phyloP scores from a whole-genome alignment of 1,140 invertebrate species.

The Meloidogyne chitwoodi region DNA sequence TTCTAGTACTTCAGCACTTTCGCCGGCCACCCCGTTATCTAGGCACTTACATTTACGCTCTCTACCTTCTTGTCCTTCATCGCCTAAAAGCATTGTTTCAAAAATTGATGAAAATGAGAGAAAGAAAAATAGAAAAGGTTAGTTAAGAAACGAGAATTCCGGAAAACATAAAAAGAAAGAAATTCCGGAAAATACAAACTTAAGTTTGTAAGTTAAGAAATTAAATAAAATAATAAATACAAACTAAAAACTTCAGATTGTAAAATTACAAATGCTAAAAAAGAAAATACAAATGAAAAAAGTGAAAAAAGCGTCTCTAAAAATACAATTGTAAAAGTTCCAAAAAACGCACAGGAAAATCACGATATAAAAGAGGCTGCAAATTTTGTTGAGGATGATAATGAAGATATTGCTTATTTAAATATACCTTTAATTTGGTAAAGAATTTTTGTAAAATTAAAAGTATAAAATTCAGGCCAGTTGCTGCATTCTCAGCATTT shows the following conservation, averaged over 20 bases:
- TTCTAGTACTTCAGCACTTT: not conserved
- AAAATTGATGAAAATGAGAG: not conserved
- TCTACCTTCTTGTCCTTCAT: not conserved
- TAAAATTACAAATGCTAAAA: not conserved
- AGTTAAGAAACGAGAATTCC: not conserved
- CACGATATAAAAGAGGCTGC: constrained; percentile 37
- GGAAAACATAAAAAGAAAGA: not conserved
- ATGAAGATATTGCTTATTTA: constrained; percentile 53
- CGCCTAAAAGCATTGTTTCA: not conserved
- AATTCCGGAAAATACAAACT: not conserved
- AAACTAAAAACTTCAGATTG: not conserved
- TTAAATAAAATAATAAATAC: too few species aligned
- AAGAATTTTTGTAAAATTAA: not conserved
- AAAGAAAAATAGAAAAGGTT: not conserved
- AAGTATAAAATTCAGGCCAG: constrained; percentile 27
- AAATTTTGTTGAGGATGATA: constrained; percentile 52
- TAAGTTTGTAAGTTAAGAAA: not conserved
- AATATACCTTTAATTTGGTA: constrained; percentile 48
- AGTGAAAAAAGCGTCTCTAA: not conserved
- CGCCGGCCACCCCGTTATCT: not conserved
- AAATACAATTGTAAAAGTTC: constrained; percentile 26
- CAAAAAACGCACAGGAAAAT: constrained; percentile 35
- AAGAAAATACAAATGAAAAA: not conserved
- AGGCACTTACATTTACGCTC: not conserved
- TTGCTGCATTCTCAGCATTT: constrained; percentile 33